Evolutionary conservation across 1,140 invertebrate species (phyloP).

Genomic region (Mercenaria mercenaria): DNA sequence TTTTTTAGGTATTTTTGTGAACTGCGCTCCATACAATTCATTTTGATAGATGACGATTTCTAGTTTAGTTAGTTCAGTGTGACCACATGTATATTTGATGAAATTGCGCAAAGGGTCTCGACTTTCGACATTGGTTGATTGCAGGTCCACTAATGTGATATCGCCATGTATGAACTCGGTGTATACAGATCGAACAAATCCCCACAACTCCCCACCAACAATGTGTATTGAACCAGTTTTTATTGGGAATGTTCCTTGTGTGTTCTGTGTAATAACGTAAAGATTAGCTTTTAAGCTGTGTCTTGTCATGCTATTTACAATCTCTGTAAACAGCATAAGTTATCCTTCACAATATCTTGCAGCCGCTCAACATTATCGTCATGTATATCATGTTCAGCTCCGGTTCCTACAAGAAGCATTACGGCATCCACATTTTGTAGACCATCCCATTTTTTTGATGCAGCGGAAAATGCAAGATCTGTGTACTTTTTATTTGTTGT

Average conservation of each 20-base stretch:
- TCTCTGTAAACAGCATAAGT: not conserved
- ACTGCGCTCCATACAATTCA: not conserved
- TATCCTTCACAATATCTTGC: not conserved
- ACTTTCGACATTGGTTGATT: not conserved
- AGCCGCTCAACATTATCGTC: not conserved
- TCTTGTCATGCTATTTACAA: not conserved
- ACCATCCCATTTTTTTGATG: not conserved
- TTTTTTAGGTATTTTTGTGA: not conserved
- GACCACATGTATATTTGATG: not conserved
- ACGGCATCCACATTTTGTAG: not conserved
- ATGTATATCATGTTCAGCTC: not conserved
- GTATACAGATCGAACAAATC: slow-evolving; percentile 37
- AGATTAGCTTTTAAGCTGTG: not conserved
- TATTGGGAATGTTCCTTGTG: not conserved
- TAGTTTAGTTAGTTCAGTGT: not conserved
- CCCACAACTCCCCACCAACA: slow-evolving; percentile 28
- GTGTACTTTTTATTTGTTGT: not conserved
- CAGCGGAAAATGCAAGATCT: not conserved
- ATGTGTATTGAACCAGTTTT: not conserved
- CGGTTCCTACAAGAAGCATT: not conserved
- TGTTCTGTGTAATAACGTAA: slow-evolving; percentile 33
- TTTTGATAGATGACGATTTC: not conserved
- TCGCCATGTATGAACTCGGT: not conserved
- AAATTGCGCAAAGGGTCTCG: not conserved
- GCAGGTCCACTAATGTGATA: slow-evolving; percentile 23